Base-by-base conservation (phyloP, 1,140 invertebrate species). In the Monomorium pharaonis region DNA sequence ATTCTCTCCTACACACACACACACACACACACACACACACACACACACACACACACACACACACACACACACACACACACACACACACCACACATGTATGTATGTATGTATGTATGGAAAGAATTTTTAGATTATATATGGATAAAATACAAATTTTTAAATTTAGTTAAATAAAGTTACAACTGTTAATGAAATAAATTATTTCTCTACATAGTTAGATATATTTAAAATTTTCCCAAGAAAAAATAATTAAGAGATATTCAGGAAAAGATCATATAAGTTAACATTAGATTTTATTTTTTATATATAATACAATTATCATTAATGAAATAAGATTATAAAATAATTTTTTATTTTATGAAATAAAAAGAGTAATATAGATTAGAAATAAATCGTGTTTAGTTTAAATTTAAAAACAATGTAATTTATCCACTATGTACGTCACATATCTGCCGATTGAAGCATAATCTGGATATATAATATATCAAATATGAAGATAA, bases 401-500 rank as follows among this genome's bases (percentile, higher is more conserved):
- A 24, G 3, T 62, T 83, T 6, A 27, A 44, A 44, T 58, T 58
- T 42, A 18, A 16, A 42, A 86, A 58, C n/a, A 18, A 62, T 21
- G 30, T 44, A 69, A 27, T 65, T 58, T 69, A 58, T 21, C 24
- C 58, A 63, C 62, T n/a, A 27, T 10, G 7, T 2, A 44, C n/a
- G 9, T 60, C 1, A 60, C 12, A 16, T 9, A n/a, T 27, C 2
- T 60, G 67, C 3, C 63, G 33, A 76, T 83, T 63, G 37, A 77
- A 78, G 74, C 60, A 24, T 88, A 51, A 87, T 87, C 44, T 85
- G 58, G 72, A 87, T 87, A 85, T 89, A 83, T 88, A 89, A 88
- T 89, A 88, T 89, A 74, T 90, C 90, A 89, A 91, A 89, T 89
- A 56, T 69, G 70, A 89, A 86, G 75, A 74, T 84, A 87, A 89